These are phyloP conservation scores for Cydia fagiglandana DNA, from an alignment of 1,140 invertebrate species.

Conservation along the genomic window DNA sequence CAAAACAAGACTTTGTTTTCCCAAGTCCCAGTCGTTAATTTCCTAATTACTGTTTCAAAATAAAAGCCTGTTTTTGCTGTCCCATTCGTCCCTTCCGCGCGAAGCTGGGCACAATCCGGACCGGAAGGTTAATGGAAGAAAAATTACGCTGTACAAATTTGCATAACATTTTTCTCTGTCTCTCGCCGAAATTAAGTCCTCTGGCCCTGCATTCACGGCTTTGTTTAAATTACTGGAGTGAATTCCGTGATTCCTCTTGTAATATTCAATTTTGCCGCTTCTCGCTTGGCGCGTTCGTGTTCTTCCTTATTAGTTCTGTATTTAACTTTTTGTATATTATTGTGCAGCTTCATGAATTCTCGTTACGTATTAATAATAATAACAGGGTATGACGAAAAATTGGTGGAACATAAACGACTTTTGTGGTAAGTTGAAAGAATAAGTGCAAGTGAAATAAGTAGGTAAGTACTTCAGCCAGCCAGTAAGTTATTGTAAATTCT, in stretches of 20 bases:
- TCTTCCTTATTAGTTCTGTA: slow-evolving; percentile 36
- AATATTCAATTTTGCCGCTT: slow-evolving; percentile 63
- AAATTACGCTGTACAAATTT: slow-evolving; percentile 78
- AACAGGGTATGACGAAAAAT: neutral
- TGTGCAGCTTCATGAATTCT: neutral
- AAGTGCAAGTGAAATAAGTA: too few relatives aligned
- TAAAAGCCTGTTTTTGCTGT: slow-evolving; percentile 67
- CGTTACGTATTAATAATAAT: neutral
- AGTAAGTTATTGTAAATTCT: too few relatives aligned
- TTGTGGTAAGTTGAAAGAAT: too few relatives aligned
- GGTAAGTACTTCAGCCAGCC: too few relatives aligned
- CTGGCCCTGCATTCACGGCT: slow-evolving; percentile 59
- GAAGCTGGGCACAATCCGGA: slow-evolving; percentile 45
- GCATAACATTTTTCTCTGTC: slow-evolving; percentile 75
- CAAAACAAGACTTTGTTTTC: slow-evolving; percentile 64
- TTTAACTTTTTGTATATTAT: slow-evolving; percentile 37
- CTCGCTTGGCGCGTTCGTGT: slow-evolving; percentile 34
- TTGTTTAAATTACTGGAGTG: slow-evolving; percentile 71
- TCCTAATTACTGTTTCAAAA: slow-evolving; percentile 75
- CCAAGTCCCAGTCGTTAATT: slow-evolving; percentile 71
- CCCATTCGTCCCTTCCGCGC: slow-evolving; percentile 50
- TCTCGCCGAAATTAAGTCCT: slow-evolving; percentile 69
- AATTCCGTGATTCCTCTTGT: slow-evolving; percentile 63
- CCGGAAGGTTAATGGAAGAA: slow-evolving; percentile 74
- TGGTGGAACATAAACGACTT: too few relatives aligned